phyloP scores from a whole-genome alignment of 2,113 vertebrate genomes.

The Columbina picui region DNA sequence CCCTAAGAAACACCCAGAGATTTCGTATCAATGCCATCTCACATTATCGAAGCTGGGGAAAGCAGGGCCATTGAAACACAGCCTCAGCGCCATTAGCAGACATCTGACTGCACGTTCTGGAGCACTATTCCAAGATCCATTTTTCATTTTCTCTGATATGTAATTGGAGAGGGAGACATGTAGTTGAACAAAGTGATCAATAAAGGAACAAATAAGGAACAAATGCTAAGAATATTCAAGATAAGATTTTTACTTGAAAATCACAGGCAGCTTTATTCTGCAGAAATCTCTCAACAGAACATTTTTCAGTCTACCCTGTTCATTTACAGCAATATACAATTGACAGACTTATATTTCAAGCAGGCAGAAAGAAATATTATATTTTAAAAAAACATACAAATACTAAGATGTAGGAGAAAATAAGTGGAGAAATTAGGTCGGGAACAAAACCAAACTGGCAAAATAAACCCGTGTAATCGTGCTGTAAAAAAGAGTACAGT shows the following conservation, averaged over 20 bases:
- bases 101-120: not conserved
- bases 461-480: not conserved
- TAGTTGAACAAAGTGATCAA: conserved; percentile 15
- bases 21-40: not conserved
- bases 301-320: not conserved
- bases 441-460: not conserved
- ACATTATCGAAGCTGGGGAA: not conserved
- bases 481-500: not conserved
- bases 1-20: not conserved
- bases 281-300: not conserved
- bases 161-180: not conserved
- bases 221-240: conserved; percentile 14
- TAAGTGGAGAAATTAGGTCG: not conserved
- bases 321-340: not conserved
- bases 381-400: not conserved
- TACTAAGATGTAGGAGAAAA: not conserved
- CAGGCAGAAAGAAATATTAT: not conserved
- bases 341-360: not conserved
- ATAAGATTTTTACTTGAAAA: conserved; percentile 12
- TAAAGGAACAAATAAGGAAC: conserved; percentile 24
- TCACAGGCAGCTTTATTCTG: not conserved
- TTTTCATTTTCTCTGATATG: conserved; percentile 26
- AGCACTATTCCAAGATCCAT: not conserved
- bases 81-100: not conserved
- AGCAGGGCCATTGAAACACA: accelerated